Evolutionary conservation across 2,888 invertebrate genomes (phyloP).

Genomic region (Plebejus argus): DNA sequence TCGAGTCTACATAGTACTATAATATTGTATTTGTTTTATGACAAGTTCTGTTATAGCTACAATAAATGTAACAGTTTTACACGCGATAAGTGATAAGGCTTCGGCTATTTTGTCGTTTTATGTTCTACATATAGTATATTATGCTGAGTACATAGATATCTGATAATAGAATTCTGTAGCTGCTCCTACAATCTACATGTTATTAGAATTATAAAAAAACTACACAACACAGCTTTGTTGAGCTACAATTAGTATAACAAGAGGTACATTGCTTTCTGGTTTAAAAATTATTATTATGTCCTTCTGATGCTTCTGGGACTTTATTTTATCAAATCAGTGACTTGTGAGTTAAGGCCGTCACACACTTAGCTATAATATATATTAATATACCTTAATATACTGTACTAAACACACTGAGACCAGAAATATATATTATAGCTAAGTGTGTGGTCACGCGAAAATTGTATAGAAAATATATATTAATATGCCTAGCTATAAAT

Average conservation of each 20-base stretch:
- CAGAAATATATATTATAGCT: no score
- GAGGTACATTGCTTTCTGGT: no score
- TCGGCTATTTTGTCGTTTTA: neutral
- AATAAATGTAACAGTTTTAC: constrained; percentile 5
- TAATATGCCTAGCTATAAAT: no score
- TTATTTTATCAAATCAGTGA: neutral
- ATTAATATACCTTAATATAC: no score
- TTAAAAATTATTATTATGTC: no score
- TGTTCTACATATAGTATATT: neutral
- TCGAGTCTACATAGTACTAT: no score
- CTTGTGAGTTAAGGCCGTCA: no score
- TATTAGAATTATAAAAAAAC: neutral
- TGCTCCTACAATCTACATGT: neutral
- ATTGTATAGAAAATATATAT: no score
- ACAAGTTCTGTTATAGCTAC: neutral
- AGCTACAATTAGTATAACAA: no score
- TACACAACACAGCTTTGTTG: neutral
- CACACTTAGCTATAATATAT: no score
- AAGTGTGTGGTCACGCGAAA: no score
- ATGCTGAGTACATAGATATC: neutral
- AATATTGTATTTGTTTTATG: neutral
- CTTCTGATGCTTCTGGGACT: neutral
- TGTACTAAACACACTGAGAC: no score
- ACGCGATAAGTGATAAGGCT: constrained; percentile 11
- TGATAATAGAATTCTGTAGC: neutral